Evolutionary conservation across 1,140 invertebrate genomes (phyloP).

Genomic region (Aphidius ervi): DNA sequence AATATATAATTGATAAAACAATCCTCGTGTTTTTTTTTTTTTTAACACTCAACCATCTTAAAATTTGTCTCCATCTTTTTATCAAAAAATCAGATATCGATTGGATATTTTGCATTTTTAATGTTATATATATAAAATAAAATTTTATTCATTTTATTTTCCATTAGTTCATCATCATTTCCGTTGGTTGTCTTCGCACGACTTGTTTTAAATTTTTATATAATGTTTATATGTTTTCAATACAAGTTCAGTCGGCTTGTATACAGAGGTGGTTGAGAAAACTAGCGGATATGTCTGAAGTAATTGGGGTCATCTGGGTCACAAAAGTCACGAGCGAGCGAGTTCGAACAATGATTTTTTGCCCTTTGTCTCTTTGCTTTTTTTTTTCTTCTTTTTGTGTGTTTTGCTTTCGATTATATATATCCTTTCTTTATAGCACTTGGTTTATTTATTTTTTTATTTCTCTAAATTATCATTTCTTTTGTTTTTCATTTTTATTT

Average conservation of each 20-base stretch:
- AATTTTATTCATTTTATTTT: too few species aligned
- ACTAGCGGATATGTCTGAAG: slow-evolving; percentile 51
- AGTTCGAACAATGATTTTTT: slow-evolving; percentile 47
- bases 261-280: slow-evolving; percentile 29
- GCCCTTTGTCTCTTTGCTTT: slow-evolving; percentile 26
- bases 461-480: background rate
- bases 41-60: slow-evolving; percentile 13
- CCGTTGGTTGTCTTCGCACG: background rate
- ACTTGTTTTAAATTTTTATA: background rate
- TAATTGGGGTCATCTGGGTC: slow-evolving; percentile 53
- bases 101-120: too few species aligned
- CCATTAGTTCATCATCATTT: too few species aligned
- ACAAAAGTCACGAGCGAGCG: slow-evolving; percentile 50
- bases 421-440: slow-evolving; percentile 2
- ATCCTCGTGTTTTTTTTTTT: slow-evolving; percentile 17
- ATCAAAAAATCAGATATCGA: too few species aligned
- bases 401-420: background rate
- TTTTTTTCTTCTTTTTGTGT: slow-evolving; percentile 15
- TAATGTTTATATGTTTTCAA: background rate
- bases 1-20: too few species aligned
- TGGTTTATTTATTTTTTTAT: background rate
- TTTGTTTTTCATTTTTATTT: too few species aligned
- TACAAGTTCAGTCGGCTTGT: too few species aligned
- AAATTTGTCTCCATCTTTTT: background rate
- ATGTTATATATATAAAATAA: too few species aligned